These are phyloP conservation scores for Drosophila yooni DNA, from an alignment of 2,888 invertebrate species.

Conservation along the genomic window DNA sequence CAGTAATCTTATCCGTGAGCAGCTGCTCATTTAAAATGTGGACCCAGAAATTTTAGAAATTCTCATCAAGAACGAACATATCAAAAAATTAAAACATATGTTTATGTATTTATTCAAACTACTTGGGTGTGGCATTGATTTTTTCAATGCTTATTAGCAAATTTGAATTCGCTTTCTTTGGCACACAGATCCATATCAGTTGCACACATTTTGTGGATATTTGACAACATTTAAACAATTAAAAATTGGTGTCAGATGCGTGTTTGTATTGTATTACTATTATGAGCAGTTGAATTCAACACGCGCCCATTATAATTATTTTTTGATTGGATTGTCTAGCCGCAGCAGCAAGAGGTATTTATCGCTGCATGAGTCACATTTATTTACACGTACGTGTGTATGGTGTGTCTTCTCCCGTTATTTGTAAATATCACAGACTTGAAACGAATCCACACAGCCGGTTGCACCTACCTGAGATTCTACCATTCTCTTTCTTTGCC, in stretches of 20 bases:
- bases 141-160: neutral
- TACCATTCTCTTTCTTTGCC: slow-evolving; percentile 19
- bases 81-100: neutral
- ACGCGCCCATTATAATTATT: neutral
- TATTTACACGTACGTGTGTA: neutral
- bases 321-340: slow-evolving; percentile 9
- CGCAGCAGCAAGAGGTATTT: slow-evolving; percentile 3
- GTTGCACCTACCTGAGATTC: slow-evolving; percentile 21
- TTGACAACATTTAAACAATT: neutral
- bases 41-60: slow-evolving; percentile 1
- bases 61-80: neutral
- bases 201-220: neutral
- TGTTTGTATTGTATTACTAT: neutral
- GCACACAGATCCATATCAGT: neutral
- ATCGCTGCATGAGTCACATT: slow-evolving; percentile 24
- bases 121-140: slow-evolving; percentile 1
- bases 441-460: slow-evolving; percentile 23
- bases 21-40: neutral
- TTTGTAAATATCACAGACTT: slow-evolving; percentile 14
- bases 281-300: neutral
- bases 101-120: slow-evolving; percentile 6
- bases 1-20: neutral
- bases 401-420: slow-evolving; percentile 6
- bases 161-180: neutral
- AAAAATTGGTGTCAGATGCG: neutral